Evolutionary conservation across 2,888 invertebrate species (phyloP).

Genomic region (Eilema caniola): DNA sequence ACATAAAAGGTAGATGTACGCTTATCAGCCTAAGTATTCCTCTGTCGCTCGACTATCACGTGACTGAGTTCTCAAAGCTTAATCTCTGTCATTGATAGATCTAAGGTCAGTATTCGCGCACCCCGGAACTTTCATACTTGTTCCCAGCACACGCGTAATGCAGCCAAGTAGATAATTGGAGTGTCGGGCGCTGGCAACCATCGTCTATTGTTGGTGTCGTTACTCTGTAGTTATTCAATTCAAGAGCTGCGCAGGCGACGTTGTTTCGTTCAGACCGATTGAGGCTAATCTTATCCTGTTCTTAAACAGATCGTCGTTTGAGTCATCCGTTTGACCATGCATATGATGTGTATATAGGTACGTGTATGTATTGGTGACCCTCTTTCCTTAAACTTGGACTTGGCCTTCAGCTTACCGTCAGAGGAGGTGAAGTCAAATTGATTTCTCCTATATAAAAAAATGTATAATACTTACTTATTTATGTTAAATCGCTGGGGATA

Average conservation of each 20-base stretch:
- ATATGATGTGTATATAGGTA: too few relatives aligned
- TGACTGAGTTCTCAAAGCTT: background rate
- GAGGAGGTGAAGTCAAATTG: too few relatives aligned
- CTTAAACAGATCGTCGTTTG: conserved; percentile 45
- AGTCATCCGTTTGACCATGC: conserved; percentile 29
- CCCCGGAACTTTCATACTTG: conserved; percentile 59
- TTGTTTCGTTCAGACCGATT: conserved; percentile 77
- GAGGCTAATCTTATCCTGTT: conserved; percentile 70
- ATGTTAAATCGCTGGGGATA: background rate
- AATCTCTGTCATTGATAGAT: conserved; percentile 6
- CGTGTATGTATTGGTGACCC: too few relatives aligned
- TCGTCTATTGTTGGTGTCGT: conserved; percentile 81
- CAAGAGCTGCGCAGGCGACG: conserved; percentile 70
- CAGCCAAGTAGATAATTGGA: conserved; percentile 81
- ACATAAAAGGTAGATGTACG: background rate
- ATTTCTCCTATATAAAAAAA: too few relatives aligned
- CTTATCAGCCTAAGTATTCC: background rate
- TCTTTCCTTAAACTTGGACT: too few relatives aligned
- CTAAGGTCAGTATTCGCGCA: conserved; percentile 63
- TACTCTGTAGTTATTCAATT: conserved; percentile 86
- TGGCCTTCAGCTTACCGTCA: too few relatives aligned
- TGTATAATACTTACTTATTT: background rate
- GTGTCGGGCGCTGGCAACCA: conserved; percentile 61
- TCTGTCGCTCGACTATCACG: background rate
- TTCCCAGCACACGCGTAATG: conserved; percentile 76